Conservation (phyloP, 2,888 invertebrate genomes). For the Ganaspis brasiliensis region DNA sequence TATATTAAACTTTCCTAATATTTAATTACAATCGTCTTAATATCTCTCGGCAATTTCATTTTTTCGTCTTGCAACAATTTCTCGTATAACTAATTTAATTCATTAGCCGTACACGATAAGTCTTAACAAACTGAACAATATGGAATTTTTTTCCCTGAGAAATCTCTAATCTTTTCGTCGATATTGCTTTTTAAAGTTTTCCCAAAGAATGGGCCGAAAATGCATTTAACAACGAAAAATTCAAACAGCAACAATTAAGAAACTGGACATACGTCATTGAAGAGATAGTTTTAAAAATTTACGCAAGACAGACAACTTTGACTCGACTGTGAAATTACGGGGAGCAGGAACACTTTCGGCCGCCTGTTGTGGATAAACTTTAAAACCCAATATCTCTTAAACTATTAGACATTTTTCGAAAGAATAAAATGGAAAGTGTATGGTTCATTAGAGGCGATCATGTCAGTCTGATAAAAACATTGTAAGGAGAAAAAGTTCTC, state of each 20-base stretch:
- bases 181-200: no score
- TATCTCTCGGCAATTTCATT: not conserved
- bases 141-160: no score
- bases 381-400: not conserved
- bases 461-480: not conserved
- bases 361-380: not conserved
- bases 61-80: not conserved
- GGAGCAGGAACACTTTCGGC: not conserved
- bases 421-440: not conserved
- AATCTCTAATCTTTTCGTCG: no score
- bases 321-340: not conserved
- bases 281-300: no score
- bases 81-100: no score
- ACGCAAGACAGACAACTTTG: not conserved
- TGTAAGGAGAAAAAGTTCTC: not conserved
- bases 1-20: conserved; percentile 10
- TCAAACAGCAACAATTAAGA: no score
- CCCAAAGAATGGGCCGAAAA: no score
- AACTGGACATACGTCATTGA: no score
- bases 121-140: no score
- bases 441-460: not conserved
- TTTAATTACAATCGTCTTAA: conserved; percentile 8
- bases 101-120: no score
- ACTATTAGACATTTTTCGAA: not conserved
- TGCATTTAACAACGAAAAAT: no score